Evolutionary conservation across 1,140 invertebrate genomes (phyloP).

Genomic region (Habropoda laboriosa): DNA sequence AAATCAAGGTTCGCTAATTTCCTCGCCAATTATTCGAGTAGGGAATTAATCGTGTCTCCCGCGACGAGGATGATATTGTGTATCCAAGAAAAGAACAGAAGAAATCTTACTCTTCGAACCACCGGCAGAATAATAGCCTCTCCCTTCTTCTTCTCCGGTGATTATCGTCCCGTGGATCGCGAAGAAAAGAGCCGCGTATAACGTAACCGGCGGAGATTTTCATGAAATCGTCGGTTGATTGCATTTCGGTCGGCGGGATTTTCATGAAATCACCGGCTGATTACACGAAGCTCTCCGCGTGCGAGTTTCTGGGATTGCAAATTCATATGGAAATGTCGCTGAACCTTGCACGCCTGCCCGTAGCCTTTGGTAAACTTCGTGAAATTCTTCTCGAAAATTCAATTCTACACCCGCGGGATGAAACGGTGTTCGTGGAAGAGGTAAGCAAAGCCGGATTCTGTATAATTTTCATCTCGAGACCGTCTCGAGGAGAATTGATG

Average conservation of each 20-base stretch:
- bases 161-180: constrained; percentile 43
- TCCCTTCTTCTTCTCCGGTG: not conserved
- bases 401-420: constrained; percentile 2
- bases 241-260: constrained; percentile 51
- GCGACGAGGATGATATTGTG: too few relatives aligned
- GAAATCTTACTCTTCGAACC: not conserved
- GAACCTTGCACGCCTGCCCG: constrained; percentile 46
- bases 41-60: too few relatives aligned
- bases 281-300: constrained; percentile 49
- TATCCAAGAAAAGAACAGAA: too few relatives aligned
- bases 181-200: constrained; percentile 27
- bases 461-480: constrained; percentile 32
- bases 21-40: too few relatives aligned
- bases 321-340: constrained; percentile 63
- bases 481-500: constrained; percentile 27
- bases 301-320: constrained; percentile 59
- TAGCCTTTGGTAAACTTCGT: constrained; percentile 43
- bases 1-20: too few relatives aligned
- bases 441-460: constrained; percentile 21
- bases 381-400: constrained; percentile 57
- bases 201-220: constrained; percentile 13
- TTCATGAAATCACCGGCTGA: constrained; percentile 61
- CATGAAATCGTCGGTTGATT: constrained; percentile 39
- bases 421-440: not conserved
- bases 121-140: too few relatives aligned